Evolutionary conservation across 2,113 vertebrate genomes (phyloP), one percentile per base, ranked within the genome.

Genomic region (Xyliphius kryptos): DNA sequence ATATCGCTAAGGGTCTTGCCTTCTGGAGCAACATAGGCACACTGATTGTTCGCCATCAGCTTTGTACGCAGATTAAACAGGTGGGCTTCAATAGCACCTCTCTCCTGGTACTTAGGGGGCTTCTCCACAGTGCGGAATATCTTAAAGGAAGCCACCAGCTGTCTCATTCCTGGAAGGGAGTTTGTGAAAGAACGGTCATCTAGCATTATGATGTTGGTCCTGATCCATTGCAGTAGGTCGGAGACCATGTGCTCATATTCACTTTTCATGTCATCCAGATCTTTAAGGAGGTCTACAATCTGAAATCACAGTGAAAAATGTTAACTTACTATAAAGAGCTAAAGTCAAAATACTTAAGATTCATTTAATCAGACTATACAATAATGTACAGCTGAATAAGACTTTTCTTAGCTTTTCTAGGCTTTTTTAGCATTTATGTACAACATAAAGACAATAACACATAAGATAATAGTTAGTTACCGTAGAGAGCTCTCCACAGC

Each of bases 91-190:
- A 91, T 86, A 7, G 83, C 70, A 3, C 91, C 92, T 11, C 85
- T 85, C 68, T 94, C 91, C 78, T 90, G 91, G 63, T 94, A 93
- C 52, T 91, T 88, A 0, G 82, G 89, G 0, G 92, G 92, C 74
- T 97, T 97, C 82, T 94, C 91, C 71, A 87, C 81, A 0, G 79
- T 90, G 21, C 90, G 88, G 76, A 91, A 97, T 38, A 77, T 82
- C 77, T 92, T 89, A 63, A 96, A 97, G 21, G 82, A 81, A 15
- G 73, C 78, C 81, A 95, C 79, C 15, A 93, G 84, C 12, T 74
- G 77, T 76, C 83, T 88, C 89, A 88, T 88, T 71, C 88, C 88
- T 2, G 78, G 80, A 65, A 94, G 75, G 9, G 89, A 83, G 79
- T 92, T 91, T 6, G 94, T 93, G 67, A 96, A 93, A 5, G 41